Percentiles rank a stretch among this genome's conserved stretches.
phyloP scores from a whole-genome alignment of 2,113 vertebrate genomes.

The Ptyas mucosa region DNA sequence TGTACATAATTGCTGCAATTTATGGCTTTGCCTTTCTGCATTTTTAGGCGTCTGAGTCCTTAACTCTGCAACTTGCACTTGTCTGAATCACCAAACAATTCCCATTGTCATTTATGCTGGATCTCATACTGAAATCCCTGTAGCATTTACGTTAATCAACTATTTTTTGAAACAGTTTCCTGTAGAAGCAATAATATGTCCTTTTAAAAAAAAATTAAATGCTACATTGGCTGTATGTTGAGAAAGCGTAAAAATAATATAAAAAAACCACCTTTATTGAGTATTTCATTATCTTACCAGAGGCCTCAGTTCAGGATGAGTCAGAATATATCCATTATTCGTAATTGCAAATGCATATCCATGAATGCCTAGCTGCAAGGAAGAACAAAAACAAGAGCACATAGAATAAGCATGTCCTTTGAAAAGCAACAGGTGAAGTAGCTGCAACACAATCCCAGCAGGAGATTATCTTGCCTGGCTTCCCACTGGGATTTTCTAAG shows the following conservation, averaged over 20 bases:
- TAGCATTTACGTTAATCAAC: background rate
- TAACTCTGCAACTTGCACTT: constrained; percentile 24
- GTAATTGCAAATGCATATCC: constrained; percentile 99
- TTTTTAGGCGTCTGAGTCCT: constrained; percentile 33
- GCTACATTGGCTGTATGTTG: background rate
- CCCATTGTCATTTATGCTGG: constrained; percentile 15
- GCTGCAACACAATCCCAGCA: constrained; percentile 17
- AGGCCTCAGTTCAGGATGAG: constrained; percentile 93
- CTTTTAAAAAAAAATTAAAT: background rate
- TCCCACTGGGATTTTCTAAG: background rate
- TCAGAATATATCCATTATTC: constrained; percentile 98
- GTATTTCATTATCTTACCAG: constrained; percentile 79
- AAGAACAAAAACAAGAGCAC: constrained; percentile 51
- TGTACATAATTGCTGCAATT: constrained; percentile 60
- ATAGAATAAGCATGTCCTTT: constrained; percentile 51
- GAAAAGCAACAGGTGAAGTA: constrained; percentile 53
- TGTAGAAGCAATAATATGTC: background rate
- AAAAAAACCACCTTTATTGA: background rate
- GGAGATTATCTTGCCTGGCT: background rate
- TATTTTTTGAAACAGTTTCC: background rate
- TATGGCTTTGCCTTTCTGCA: constrained; percentile 48
- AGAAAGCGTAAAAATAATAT: background rate
- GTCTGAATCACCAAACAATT: constrained; percentile 25
- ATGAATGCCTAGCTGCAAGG: constrained; percentile 91
- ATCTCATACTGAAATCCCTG: constrained; percentile 14